A percentile compares a stretch with the other conserved stretches of the same genome.
These are phyloP conservation scores for Acropternis orthonyx DNA, from an alignment of 2,797 vertebrate species.

Conservation along the genomic window DNA sequence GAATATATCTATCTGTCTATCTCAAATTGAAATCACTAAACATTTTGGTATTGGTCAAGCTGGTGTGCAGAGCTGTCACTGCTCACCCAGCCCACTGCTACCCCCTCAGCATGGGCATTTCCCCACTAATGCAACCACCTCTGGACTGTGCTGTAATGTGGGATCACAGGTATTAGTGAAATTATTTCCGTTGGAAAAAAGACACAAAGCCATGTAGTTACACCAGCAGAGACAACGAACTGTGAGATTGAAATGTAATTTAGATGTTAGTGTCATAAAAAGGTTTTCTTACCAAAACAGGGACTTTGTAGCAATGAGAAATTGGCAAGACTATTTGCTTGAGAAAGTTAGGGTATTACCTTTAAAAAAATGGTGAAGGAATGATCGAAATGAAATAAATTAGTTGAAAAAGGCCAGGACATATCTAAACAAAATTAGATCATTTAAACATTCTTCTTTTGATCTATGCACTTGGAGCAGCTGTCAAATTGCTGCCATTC, in stretches of 20 bases:
- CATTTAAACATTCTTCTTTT: background rate
- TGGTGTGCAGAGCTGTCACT: accelerated
- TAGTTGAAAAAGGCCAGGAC: background rate
- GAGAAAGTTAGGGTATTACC: background rate
- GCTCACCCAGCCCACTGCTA: accelerated
- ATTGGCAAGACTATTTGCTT: background rate
- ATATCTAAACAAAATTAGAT: background rate
- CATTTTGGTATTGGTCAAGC: background rate
- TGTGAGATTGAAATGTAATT: background rate
- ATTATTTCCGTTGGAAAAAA: background rate
- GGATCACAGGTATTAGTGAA: background rate
- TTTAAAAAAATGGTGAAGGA: background rate
- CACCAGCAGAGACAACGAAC: background rate
- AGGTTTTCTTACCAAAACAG: background rate
- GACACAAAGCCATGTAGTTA: background rate
- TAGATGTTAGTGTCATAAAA: background rate
- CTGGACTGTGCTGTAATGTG: background rate
- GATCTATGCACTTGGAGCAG: background rate
- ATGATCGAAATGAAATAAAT: background rate
- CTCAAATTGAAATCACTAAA: background rate
- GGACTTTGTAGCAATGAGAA: background rate
- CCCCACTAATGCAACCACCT: background rate
- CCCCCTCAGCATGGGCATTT: background rate
- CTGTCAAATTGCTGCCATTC: background rate
- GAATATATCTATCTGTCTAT: background rate